Base-by-base conservation (phyloP, 2,113 vertebrate genomes). In the Greenwoodochromis staneri region DNA sequence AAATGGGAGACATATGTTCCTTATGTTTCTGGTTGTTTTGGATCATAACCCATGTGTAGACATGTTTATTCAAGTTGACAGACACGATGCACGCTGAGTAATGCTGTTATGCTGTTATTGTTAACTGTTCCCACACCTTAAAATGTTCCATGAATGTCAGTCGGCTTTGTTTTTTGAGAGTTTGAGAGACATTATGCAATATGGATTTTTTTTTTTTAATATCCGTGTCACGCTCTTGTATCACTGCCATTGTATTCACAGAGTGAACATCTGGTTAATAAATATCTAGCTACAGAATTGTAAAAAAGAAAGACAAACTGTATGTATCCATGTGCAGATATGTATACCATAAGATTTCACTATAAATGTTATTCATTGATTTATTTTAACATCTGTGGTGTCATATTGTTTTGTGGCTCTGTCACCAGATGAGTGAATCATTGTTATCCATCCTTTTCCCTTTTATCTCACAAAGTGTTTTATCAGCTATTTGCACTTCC, bases 401-500 rank as follows among this genome's bases (percentile, higher is more conserved):
- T 57, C 14, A 8, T 42, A 29, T 49, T 78, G 42, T 76, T 47
- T 76, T 47, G 9, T 59, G 24, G 38, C 8, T 17, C 34, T 24
- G 78, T 81, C 80, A 69, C n/a, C 36, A 66, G 73, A 80, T 54
- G 55, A 13, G 24, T 84, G 47, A 92, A 80, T 84, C 38, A 89
- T 66, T 42, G 11, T 53, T 10, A 24, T 76, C 27, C 16, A 51
- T 47, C 12, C 80, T 6, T 16, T 42, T 17, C 7, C 12, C 8
- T 34, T 14, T 83, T 14, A 66, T 29, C 12, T 36, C 19, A 17
- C 3, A 57, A 12, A 27, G 6, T 87, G 49, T 55, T 85, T 2
- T 61, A 27, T 92, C 94, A 89, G 90, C 80, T 2, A 1, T 31
- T 92, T 89, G 1, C 51, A 86, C 83, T 92, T 93, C 93, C 88